A percentile compares a stretch with the other conserved stretches of the same genome.
Evolutionary conservation across 2,113 vertebrate species (phyloP).

Genomic region (Accipiter cooperii): DNA sequence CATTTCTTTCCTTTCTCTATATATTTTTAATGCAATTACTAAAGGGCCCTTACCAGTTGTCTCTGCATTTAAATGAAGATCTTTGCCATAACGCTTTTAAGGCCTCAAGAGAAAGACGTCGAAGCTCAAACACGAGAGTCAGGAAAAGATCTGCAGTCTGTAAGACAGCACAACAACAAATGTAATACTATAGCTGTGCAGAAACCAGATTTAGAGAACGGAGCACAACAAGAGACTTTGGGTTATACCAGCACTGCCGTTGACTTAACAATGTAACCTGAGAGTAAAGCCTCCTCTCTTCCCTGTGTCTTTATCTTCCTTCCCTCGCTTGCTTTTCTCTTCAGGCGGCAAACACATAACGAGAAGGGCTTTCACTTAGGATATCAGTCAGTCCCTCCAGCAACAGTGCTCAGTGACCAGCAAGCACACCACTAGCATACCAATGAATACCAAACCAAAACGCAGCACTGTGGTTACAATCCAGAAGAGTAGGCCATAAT

Average conservation of each 20-base stretch:
- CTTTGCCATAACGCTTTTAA: conserved; percentile 74
- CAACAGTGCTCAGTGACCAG: not conserved
- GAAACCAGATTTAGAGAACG: not conserved
- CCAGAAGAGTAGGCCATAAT: not conserved
- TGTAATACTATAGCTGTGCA: not conserved
- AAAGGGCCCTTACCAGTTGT: conserved; percentile 74
- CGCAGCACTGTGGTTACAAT: not conserved
- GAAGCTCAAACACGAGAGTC: conserved; percentile 76
- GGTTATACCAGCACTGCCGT: not conserved
- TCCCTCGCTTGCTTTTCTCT: not conserved
- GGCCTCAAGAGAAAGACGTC: conserved; percentile 64
- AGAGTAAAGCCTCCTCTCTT: not conserved
- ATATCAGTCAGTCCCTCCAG: not conserved
- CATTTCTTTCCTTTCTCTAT: not conserved
- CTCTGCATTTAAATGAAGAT: conserved; percentile 77
- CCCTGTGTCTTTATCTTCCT: not conserved
- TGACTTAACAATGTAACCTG: not conserved
- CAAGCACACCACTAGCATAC: not conserved
- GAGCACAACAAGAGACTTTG: not conserved
- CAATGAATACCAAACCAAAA: not conserved
- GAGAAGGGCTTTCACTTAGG: not conserved
- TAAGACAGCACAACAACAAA: not conserved
- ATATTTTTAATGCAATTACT: not conserved
- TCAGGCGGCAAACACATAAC: not conserved
- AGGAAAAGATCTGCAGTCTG: conserved; percentile 76